Evolutionary conservation across 2,888 invertebrate species (phyloP), one percentile per base, ranked within the genome.

Genomic region (Trileptium ribeirensis): DNA sequence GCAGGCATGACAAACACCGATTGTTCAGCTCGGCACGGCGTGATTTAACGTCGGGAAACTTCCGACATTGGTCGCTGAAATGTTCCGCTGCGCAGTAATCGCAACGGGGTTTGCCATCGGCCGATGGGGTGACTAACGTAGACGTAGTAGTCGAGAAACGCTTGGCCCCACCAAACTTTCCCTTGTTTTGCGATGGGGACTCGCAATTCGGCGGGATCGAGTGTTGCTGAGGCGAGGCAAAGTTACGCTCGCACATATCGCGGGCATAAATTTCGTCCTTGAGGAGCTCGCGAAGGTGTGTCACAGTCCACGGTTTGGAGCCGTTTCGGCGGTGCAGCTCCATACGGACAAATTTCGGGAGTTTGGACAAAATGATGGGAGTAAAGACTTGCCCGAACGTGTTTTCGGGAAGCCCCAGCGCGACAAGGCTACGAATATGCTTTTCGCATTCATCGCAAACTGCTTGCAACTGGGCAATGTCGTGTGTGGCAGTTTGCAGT

Each of bases 1-100:
- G 31, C 8, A 75, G 37, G n/a, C 77, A 75, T 15, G 77, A 75
- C 36, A 75, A n/a, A 75, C 77, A 75, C n/a, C 39, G 36, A 38
- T 39, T 39, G 39, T 75, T 75, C 37, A 75, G 39, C 39, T 75
- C 33, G n/a, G 36, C 2, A 8, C 77, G 77, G 3, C 77, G 77
- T 38, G 77, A 75, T 8, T 33, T 3, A 75, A 75, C 77, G 38
- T 75, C 77, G 36, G 77, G 77, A 75, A 38, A 75, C 8, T 37
- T 38, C n/a, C 3, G 34, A 39, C 77, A 75, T n/a, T 75, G 77
- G 15, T 33, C 77, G 8, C 37, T 37, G n/a, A 38, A 75, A 39
- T 75, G 77, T 24, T 39, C 77, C 36, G n/a, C 37, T 38, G n/a
- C 39, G n/a, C 77, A 38, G n/a, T 75, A 75, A n/a, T 36, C 77